Evolutionary conservation across 2,888 invertebrate species (phyloP), one percentile per base, ranked within the genome.

Genomic region (Trilocha varians): DNA sequence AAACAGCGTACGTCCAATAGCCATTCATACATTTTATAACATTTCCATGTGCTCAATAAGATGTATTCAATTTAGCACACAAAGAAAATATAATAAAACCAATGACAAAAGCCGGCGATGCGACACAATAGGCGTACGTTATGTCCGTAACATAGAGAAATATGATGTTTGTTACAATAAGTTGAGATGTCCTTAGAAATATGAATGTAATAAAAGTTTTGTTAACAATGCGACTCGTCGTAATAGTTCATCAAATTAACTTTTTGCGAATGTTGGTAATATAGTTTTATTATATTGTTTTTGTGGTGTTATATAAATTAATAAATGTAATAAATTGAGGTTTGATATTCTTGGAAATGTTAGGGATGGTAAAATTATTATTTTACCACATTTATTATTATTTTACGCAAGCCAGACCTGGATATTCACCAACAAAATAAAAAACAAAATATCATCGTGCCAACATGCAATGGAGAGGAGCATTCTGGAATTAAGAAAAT

Each of bases 71-170:
- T 40, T 36, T 36, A 36, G 13, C 13, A 40, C 35, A 16, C 35
- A 36, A 36, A 36, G n/a, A 17, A 37, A 45, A 41, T 16, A 36
- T 33, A 35, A 35, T 25, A 40, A 25, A 32, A 40, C 34, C 16
- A 5, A 36, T 32, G 36, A 36, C 8, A 40, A 42, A 14, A 13
- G 33, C n/a, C n/a, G 16, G 34, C 34, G 11, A 37, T 36, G 40
- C 41, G 35, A 42, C 39, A 43, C 41, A 42, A 44, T 40, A 43
- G 38, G 15, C 39, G 16, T 13, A 33, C 33, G 39, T 39, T 13
- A 33, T 33, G 32, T 14, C 33, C 13, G 16, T 33, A 39, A 32
- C 33, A 32, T 39, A 33, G 32, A 16, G 16, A 39, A 32, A 16
- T 16, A 38, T 33, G 25, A 39, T 39, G 39, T 39, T 33, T 39